phyloP scores from a whole-genome alignment of 1,140 invertebrate species.

The Oryzaephilus surinamensis region DNA sequence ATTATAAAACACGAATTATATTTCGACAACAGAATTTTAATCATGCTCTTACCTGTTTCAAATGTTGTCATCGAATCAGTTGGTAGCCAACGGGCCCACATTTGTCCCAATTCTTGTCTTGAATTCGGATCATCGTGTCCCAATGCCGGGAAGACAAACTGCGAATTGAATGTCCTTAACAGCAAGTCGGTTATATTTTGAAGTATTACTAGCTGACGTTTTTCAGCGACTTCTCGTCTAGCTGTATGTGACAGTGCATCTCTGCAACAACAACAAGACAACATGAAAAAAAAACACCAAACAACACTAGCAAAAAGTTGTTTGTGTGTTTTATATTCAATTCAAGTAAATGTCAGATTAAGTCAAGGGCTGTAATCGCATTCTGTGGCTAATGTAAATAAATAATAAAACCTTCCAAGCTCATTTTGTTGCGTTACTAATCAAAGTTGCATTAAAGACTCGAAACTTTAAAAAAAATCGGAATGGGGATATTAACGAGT shows the following conservation, averaged over 20 bases:
- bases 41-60: constrained; percentile 64
- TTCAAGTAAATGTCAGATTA: too few relatives aligned
- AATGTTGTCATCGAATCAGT: constrained; percentile 68
- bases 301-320: too few relatives aligned
- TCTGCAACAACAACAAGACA: constrained; percentile 37
- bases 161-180: constrained; percentile 62
- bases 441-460: too few relatives aligned
- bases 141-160: constrained; percentile 72
- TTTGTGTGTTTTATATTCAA: too few relatives aligned
- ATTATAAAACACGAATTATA: too few relatives aligned
- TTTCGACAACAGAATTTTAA: too few relatives aligned
- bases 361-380: too few relatives aligned
- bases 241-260: constrained; percentile 50
- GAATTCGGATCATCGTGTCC: constrained; percentile 66
- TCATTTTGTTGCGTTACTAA: too few relatives aligned
- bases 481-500: too few relatives aligned
- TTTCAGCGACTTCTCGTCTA: constrained; percentile 40
- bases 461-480: too few relatives aligned
- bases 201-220: constrained; percentile 53
- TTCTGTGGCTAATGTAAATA: too few relatives aligned
- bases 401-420: too few relatives aligned
- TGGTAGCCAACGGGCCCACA: constrained; percentile 73
- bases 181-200: constrained; percentile 68
- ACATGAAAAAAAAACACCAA: background rate
- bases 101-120: constrained; percentile 51